Conservation (phyloP, 2,797 vertebrate genomes). For the Sebastes hopkinsi region DNA sequence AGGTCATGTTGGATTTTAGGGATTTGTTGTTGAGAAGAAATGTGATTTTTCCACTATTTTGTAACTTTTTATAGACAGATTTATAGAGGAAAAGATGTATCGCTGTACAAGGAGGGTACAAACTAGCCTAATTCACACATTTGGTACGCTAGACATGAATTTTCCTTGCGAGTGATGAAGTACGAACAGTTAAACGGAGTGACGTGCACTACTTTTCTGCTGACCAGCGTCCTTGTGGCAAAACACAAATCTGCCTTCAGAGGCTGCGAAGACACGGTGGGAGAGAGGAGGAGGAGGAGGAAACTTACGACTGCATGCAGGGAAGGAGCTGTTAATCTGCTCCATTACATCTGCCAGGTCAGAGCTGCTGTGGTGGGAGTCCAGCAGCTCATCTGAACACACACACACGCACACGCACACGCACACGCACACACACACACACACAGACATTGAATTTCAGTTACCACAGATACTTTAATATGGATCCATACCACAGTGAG, state of each 20-base stretch:
- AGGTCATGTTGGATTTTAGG: not conserved
- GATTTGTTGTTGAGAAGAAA: not conserved
- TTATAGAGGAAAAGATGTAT: not conserved
- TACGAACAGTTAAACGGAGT: not conserved
- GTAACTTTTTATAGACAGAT: not conserved
- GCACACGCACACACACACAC: not conserved
- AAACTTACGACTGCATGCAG: constrained; percentile 93
- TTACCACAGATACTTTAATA: constrained; percentile 5
- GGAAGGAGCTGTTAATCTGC: constrained; percentile 96
- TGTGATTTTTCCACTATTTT: not conserved
- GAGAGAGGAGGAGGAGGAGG: not conserved
- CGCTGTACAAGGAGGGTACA: not conserved
- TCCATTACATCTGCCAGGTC: constrained; percentile 97
- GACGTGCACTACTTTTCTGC: constrained; percentile 24
- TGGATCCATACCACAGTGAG: not conserved
- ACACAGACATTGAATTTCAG: constrained; percentile 27
- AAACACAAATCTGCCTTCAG: constrained; percentile 39
- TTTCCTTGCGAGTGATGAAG: not conserved
- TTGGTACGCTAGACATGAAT: not conserved
- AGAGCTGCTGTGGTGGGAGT: constrained; percentile 88
- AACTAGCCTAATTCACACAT: not conserved
- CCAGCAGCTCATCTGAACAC: constrained; percentile 88
- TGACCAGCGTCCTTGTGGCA: constrained; percentile 21
- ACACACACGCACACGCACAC: constrained; percentile 47
- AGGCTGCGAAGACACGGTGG: constrained; percentile 8